phyloP scores from a whole-genome alignment of 2,113 vertebrate species.

The Corvus moneduloides region DNA sequence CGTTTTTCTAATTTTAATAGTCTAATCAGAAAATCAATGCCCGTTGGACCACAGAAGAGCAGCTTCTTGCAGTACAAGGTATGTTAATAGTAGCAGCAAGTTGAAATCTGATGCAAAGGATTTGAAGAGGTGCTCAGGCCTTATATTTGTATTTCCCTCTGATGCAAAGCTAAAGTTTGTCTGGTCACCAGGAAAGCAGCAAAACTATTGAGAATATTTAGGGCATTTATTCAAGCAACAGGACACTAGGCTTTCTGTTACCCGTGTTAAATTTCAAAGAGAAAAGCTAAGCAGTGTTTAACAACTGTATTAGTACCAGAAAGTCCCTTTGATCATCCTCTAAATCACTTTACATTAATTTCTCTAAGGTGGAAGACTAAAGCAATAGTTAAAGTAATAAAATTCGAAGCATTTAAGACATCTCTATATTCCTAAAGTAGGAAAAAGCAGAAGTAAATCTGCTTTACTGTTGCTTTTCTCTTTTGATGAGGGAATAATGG shows the following conservation, averaged over 20 bases:
- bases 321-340: background rate
- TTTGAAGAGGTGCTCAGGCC: background rate
- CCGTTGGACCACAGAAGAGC: slow-evolving; percentile 98
- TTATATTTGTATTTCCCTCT: background rate
- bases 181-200: background rate
- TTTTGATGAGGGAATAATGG: background rate
- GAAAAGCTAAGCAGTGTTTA: background rate
- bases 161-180: background rate
- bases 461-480: background rate
- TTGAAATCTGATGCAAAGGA: slow-evolving; percentile 1
- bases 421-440: background rate
- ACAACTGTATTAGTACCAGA: background rate
- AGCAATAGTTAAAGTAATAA: background rate
- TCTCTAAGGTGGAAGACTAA: background rate
- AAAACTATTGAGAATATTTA: background rate
- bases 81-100: slow-evolving; percentile 63
- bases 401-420: background rate
- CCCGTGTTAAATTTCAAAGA: background rate
- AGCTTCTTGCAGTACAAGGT: slow-evolving; percentile 99
- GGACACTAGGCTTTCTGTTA: background rate
- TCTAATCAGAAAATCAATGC: slow-evolving; percentile 98
- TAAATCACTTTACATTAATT: background rate
- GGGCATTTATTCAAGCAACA: background rate
- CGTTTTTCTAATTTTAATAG: slow-evolving; percentile 82
- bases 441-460: background rate